Evolutionary conservation across 1,140 invertebrate genomes (phyloP), one percentile per base, ranked within the genome.

Genomic region (Lutraria rhynchaena): DNA sequence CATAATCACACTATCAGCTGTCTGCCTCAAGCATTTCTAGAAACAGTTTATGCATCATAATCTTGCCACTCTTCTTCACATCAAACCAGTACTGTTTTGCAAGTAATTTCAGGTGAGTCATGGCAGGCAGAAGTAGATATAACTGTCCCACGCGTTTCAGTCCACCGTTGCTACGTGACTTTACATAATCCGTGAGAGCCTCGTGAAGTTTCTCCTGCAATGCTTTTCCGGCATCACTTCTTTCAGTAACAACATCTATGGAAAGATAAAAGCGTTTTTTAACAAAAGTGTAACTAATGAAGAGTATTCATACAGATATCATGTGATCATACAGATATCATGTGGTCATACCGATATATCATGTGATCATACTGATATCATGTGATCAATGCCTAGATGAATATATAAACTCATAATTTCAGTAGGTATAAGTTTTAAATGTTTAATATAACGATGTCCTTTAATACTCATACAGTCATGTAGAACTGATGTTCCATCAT

Each of bases 11-110:
- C 78, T 75, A 88, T 91, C 90, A 91, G 81, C 88, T 89, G 80
- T 91, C 89, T 22, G 90, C 90, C 91, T 99, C 98, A 67, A 99
- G 94, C 98, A 99, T 99, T 93, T 99, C 98, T 33, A 98, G 94
- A 92, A 99, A 98, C 11, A 99, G 94, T 93, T 99, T 99, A 93
- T 99, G 98, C 97, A 99, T 98, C 63, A 95, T 95, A 65, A 98
- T 96, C 88, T 96, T 96, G 22, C 96, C 96, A 83, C 97, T 97
- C 87, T 96, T 95, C 87, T 97, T 96, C 19, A 99, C 95, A 87
- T 94, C 94, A 3, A 95, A 95, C 98, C 98, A 99, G 92, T 98
- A 99, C 86, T 95, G 95, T 61, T 97, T 94, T 61, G 98, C 95
- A 27, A 97, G 95, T 29, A 95, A 94, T 91, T 99, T 98, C 0